Conservation (phyloP, 2,113 vertebrate genomes). For the Neolamprologus devosi region DNA sequence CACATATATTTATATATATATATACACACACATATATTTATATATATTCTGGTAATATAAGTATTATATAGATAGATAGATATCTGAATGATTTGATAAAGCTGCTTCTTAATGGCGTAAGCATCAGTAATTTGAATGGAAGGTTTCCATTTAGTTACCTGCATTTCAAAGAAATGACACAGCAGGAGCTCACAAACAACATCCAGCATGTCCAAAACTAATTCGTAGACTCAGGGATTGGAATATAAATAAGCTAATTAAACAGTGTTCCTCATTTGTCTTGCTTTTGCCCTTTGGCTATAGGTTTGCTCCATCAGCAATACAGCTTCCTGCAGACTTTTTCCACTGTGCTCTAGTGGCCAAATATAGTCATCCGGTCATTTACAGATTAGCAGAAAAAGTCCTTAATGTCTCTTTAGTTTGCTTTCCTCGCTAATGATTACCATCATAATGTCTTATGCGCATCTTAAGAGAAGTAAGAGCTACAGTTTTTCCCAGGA, state of each 20-base stretch:
- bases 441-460: not conserved
- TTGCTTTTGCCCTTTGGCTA: not conserved
- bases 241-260: constrained; percentile 19
- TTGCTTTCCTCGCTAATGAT: constrained; percentile 21
- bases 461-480: not conserved
- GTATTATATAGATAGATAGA: not conserved
- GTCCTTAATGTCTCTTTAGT: not conserved
- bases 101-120: not conserved
- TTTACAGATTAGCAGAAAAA: constrained; percentile 5
- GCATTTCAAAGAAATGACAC: not conserved
- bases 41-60: not conserved
- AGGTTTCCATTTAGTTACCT: not conserved
- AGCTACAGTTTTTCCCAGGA: not conserved
- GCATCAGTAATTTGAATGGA: not conserved
- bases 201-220: not conserved
- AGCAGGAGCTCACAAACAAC: not conserved
- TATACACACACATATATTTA: too few relatives aligned
- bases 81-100: not conserved
- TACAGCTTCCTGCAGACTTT: not conserved
- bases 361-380: not conserved
- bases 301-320: not conserved
- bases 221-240: not conserved
- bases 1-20: too few relatives aligned
- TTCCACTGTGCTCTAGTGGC: not conserved
- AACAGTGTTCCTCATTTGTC: not conserved